phyloP scores from a whole-genome alignment of 2,797 vertebrate genomes.

The Argentina silus region DNA sequence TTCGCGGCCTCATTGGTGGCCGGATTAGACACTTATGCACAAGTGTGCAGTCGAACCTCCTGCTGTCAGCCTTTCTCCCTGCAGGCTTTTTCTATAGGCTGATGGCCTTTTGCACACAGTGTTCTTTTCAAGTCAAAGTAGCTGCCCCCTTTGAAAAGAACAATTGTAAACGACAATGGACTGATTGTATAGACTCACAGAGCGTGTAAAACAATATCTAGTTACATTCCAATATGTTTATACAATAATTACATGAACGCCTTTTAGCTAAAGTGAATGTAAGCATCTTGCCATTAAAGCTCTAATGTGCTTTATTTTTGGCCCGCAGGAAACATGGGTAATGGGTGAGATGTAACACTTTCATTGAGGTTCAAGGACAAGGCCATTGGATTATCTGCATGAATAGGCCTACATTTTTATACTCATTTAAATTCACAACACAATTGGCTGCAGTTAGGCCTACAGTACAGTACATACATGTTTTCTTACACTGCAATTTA shows the following conservation, averaged over 20 bases:
- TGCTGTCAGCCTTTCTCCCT: constrained; percentile 27
- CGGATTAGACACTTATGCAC: constrained; percentile 50
- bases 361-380: constrained; percentile 1
- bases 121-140: constrained; percentile 7
- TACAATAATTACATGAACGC: too few relatives aligned
- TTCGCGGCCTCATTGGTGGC: neutral
- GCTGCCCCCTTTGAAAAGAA: neutral
- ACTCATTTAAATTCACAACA: neutral
- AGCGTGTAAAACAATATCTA: too few relatives aligned
- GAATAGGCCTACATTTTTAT: neutral
- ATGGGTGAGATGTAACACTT: neutral
- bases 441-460: neutral
- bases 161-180: neutral
- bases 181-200: neutral
- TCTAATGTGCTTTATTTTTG: neutral
- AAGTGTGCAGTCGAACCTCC: constrained; percentile 48
- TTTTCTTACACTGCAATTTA: too few relatives aligned
- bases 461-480: neutral
- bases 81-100: constrained; percentile 17
- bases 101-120: constrained; percentile 1
- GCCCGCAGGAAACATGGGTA: too few relatives aligned
- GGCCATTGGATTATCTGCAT: constrained; percentile 6
- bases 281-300: neutral
- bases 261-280: neutral
- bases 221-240: too few relatives aligned